Base-by-base conservation (phyloP, 2,888 invertebrate genomes). In the Pollenia griseotomentosa region DNA sequence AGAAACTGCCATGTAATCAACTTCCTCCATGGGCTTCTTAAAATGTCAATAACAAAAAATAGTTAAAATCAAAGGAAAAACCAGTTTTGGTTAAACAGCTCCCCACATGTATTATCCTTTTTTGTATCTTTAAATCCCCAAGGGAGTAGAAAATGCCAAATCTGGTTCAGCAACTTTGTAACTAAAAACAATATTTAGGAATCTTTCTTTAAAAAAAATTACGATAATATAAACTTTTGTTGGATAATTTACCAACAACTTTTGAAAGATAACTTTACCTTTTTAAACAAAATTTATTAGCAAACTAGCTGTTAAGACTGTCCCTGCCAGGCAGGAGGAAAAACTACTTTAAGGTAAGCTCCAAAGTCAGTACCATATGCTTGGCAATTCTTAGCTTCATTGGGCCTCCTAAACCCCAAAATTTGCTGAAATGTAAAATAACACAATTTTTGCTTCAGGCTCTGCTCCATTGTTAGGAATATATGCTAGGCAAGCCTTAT, bases 1-100 rank as follows among this genome's bases (percentile, higher is more conserved):
- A 65, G 63, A 16, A 81, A 73, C 57, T 81, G 66, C 33, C 59
- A 61, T 33, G 44, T 73, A 71, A 78, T 83, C 63, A 84, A 79
- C 40, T 74, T 73, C 59, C 53, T 73, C 59, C 53, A 73, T 46
- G 11, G 11, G 65, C 55, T 66, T 51, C 70, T 53, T 40, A 14
- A 46, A 70, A 61, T 19, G 46, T 55, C 55, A 63, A 65, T 46
- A 73, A 48, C 9, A 48, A 81, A 57, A n/a, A 33, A 11, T 4
- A 73, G 7, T 23, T 16, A 42, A 23, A 19, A 44, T 1, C 33
- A 40, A 19, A 33, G 6, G 33, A 48, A 33, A 23, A 4, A 51
- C 16, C 23, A n/a, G 7, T 65, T 63, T 10, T 40, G 73, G 6
- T 33, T 33, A 23, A 2, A 23, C 23, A 23, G 23, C 2, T 6